A percentile compares a stretch with the other conserved stretches of the same genome.
These are phyloP conservation scores for Rattus norvegicus DNA, from an alignment of 2,113 vertebrate genomes.

Conservation along the genomic window GRCr8 NC_086022.1:155786001-155786500, in stretches of 20 bases:
- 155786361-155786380: slow-evolving; percentile 45
- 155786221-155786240: slow-evolving; percentile 51
- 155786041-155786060: not conserved
- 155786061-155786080: no score
- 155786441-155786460: not conserved
- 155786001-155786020: not conserved
- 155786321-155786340: slow-evolving; percentile 70
- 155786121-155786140: not conserved
- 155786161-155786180: not conserved
- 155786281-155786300: slow-evolving; percentile 16
- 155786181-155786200: not conserved
- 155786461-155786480: not conserved
- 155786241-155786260: slow-evolving; percentile 54
- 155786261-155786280: not conserved
- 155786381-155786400: not conserved
- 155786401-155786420: slow-evolving; percentile 27
- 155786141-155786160: not conserved
- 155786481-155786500: not conserved
- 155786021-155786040: not conserved
- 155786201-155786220: slow-evolving; percentile 69
- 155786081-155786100: no score
- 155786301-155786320: slow-evolving; percentile 51
- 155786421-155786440: not conserved
- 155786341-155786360: slow-evolving; percentile 82
- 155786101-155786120: not conserved